A percentile compares a stretch with the other conserved stretches of the same genome.
phyloP scores from a whole-genome alignment of 2,113 vertebrate genomes.

The Caranx ignobilis region DNA sequence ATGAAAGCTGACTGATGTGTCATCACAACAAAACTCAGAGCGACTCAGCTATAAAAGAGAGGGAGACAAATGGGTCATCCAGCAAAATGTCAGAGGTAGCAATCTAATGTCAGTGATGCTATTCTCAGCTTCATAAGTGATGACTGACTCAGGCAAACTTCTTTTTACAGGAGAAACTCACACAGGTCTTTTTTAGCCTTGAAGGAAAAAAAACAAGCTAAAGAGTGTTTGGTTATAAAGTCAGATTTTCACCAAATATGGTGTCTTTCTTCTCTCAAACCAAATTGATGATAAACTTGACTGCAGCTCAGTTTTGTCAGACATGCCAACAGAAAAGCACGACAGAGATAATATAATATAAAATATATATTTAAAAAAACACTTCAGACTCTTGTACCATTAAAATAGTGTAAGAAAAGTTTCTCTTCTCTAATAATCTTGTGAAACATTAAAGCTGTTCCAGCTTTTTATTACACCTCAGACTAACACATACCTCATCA shows the following conservation, averaged over 20 bases:
- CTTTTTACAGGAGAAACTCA: background rate
- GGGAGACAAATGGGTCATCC: conserved; percentile 57
- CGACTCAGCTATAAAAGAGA: background rate
- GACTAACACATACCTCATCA: too few relatives aligned
- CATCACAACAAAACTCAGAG: conserved; percentile 22
- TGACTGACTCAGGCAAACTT: conserved; percentile 8
- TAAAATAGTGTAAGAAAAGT: too few relatives aligned
- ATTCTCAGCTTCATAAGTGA: conserved; percentile 26
- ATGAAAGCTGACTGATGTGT: conserved; percentile 24
- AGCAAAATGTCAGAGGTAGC: conserved; percentile 73
- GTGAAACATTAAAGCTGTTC: too few relatives aligned
- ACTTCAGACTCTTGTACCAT: too few relatives aligned
- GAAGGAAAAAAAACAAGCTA: background rate
- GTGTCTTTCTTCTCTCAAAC: background rate
- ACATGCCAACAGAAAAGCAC: too few relatives aligned
- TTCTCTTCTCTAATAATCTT: too few relatives aligned
- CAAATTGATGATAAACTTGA: too few relatives aligned
- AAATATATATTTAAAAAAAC: too few relatives aligned
- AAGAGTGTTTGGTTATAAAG: background rate
- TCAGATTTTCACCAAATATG: background rate
- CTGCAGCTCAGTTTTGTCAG: too few relatives aligned
- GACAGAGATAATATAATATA: too few relatives aligned
- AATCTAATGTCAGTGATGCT: conserved; percentile 51
- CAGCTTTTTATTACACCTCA: too few relatives aligned
- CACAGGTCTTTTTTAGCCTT: conserved; percentile 8